phyloP scores from a whole-genome alignment of 2,113 vertebrate species.

The Ctenomys sociabilis region DNA sequence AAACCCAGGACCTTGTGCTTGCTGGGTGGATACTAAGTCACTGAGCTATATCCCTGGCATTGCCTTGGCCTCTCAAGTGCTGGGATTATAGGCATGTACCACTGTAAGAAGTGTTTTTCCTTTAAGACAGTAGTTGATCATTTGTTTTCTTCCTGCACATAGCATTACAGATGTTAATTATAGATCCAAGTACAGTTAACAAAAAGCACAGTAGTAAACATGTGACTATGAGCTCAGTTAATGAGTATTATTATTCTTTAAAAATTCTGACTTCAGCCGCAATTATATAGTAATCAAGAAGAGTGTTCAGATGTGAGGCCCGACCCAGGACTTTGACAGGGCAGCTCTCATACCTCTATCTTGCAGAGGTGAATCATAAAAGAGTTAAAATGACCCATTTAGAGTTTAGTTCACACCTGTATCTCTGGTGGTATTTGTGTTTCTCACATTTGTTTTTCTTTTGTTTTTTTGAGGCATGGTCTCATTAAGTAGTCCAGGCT shows the following conservation, averaged over 20 bases:
- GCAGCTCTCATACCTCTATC: constrained; percentile 1
- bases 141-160: constrained; percentile 69
- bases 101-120: constrained; percentile 49
- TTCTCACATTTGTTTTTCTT: constrained; percentile 28
- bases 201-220: constrained; percentile 76
- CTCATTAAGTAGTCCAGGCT: background rate
- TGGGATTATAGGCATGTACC: background rate
- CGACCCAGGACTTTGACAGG: background rate
- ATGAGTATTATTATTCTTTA: constrained; percentile 81
- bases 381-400: background rate
- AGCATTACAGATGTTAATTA: constrained; percentile 65
- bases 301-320: constrained; percentile 59
- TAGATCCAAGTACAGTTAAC: constrained; percentile 72
- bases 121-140: constrained; percentile 60
- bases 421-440: background rate
- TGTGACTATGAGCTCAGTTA: constrained; percentile 73
- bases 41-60: no score
- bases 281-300: constrained; percentile 77
- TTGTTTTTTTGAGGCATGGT: background rate
- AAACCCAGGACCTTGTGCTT: no score
- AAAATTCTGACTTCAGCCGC: constrained; percentile 74
- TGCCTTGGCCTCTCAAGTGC: background rate
- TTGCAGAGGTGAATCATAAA: constrained; percentile 15
- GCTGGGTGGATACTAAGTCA: no score
- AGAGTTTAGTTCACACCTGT: background rate